Evolutionary conservation across 2,113 vertebrate genomes (phyloP), one percentile per base, ranked within the genome.

Genomic region (Callionymus lyra): DNA sequence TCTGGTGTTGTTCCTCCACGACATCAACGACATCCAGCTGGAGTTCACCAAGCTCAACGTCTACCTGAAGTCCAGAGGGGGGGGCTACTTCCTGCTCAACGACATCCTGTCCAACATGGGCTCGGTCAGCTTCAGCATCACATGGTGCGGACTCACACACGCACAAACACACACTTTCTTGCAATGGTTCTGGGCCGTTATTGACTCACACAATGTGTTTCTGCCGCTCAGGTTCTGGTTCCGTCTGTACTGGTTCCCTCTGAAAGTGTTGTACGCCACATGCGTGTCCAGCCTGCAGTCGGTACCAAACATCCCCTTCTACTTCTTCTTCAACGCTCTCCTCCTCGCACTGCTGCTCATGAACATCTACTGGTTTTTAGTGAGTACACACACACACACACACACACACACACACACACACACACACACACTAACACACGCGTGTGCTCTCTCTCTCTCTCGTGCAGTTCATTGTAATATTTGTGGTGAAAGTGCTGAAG

Each of bases 331-430:
- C 86, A 99, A 99, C 1, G 32, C 76, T 0, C 83, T 99, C 41
- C 90, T 99, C 38, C 77, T 97, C 2, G 13, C 85, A 12, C 85
- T 99, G 71, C 86, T 89, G 2, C 77, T 89, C 58, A 96, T 99
- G 94, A 99, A 99, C 69, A 83, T 98, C 79, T 99, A 99, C 81
- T 99, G 95, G 95, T 99, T 98, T 62, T 74, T 94, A 91, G 95
- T 98, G 84, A 89, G 91, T 57, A 44, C 9, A 15, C 39, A 34
- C 18, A 32, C 9, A 44, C 10, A 21, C n/a, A 13, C 1, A 6
- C 18, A 6, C 27, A 16, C 9, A n/a, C n/a, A 44, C 15, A 10
- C 12, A n/a, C 34, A 13, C n/a, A 6, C n/a, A 5, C 35, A 15
- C 8, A 11, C 2, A 6, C 9, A 10, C 1, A 4, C 6, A n/a